phyloP scores from a whole-genome alignment of 2,888 invertebrate species.

The Volucella inanis region DNA sequence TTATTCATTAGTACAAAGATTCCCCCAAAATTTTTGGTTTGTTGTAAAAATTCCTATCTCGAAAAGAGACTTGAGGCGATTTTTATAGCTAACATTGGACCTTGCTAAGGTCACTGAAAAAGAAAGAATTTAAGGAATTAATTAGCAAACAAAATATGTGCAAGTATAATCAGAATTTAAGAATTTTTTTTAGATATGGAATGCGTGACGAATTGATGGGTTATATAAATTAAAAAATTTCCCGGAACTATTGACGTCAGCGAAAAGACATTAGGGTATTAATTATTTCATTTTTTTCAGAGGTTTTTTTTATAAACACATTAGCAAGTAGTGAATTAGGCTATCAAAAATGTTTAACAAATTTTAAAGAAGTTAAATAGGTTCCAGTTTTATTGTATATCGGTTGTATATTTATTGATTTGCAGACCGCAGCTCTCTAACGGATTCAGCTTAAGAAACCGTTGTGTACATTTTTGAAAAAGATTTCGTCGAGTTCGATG shows the following conservation, averaged over 20 bases:
- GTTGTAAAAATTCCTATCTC: neutral
- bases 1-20: conserved; percentile 39
- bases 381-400: neutral
- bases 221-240: conserved; percentile 16
- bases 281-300: neutral
- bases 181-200: conserved; percentile 18
- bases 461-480: too few relatives aligned
- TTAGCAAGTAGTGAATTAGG: conserved; percentile 12
- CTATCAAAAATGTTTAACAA: conserved; percentile 5
- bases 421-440: too few relatives aligned
- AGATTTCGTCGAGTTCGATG: too few relatives aligned
- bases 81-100: neutral
- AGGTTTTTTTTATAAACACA: neutral
- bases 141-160: conserved; percentile 39
- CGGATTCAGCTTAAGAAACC: too few relatives aligned
- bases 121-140: conserved; percentile 12
- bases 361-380: conserved; percentile 1
- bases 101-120: neutral
- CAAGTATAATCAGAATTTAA: conserved; percentile 18
- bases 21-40: conserved; percentile 14
- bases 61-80: neutral
- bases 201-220: conserved; percentile 34
- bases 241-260: neutral
- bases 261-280: neutral
- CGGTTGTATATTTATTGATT: too few relatives aligned